Evolutionary conservation across 2,888 invertebrate genomes (phyloP), one percentile per base, ranked within the genome.

Genomic region (Eilema caniola): DNA sequence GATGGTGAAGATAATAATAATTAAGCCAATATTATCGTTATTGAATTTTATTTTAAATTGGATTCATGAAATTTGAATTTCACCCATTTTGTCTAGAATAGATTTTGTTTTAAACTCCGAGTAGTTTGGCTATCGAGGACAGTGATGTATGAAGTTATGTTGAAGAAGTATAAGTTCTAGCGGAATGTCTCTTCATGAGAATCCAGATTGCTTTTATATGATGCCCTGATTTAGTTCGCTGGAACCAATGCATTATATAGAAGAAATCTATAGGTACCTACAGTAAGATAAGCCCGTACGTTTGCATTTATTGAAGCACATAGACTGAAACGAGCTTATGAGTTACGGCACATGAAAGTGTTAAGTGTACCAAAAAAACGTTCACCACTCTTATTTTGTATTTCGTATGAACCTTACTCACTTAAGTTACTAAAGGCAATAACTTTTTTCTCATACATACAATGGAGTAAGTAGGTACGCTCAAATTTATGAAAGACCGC

Each of bases 1-100:
- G 31, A 64, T 53, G n/a, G n/a, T 53, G 31, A 47, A 31, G 12
- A 64, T 64, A 53, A 64, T 64, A 64, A 53, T 64, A 28, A 47
- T 53, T 53, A 53, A 28, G 53, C 8, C 47, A 53, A 23, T 64
- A 63, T 25, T 25, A 20, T 4, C 47, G 28, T 20, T 28, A 16
- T 23, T 8, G 8, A 63, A 25, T n/a, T 28, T 28, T 12, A 53
- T 63, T 63, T 25, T 24, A n/a, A 53, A 31, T 53, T 53, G 3
- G 3, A 12, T 28, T 33, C n/a, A 33, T 20, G n/a, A n/a, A 33
- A 61, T 59, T 59, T 25, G 24, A 16, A 59, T 59, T 59, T 20
- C 8, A 25, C 28, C 28, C 59, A 7, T 16, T 5, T 59, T 57
- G 10, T 14, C 28, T 59, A 16, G 59, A 59, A 59, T 59, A 25